Base-by-base conservation (phyloP, 2,113 vertebrate genomes). In the Pomatostomus ruficeps region DNA sequence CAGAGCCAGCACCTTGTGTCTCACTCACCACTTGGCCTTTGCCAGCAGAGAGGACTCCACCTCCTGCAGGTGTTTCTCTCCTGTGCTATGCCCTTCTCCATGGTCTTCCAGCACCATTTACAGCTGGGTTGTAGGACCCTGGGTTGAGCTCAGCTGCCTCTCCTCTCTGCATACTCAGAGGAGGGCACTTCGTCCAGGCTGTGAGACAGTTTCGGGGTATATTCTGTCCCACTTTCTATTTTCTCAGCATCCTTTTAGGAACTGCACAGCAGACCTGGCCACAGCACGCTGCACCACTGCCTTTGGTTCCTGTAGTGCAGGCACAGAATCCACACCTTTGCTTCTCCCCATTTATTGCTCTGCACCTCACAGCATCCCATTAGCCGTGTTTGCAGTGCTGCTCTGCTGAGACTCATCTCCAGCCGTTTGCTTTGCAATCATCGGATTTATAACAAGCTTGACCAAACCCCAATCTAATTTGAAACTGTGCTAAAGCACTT, bases 381-480 rank as follows among this genome's bases (percentile, higher is more conserved):
- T 77, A 94, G 82, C 82, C 0, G 1, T 45, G 75, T 70, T 85
- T 9, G 12, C 78, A 79, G 7, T 21, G 17, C 75, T 6, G 29
- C 62, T 92, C 91, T 90, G 6, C 91, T 51, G 91, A 90, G 95
- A 90, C 67, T 25, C 94, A 92, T 95, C 92, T 89, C 15, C 21
- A 94, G 92, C 85, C 59, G 40, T 80, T 90, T 80, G 71, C 82
- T 95, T 88, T 77, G 28, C 83, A 90, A 35, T 93, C 94, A 96
- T 83, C 25, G 19, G 95, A 91, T 97, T 96, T 93, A 94, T 85
- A 96, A 90, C 95, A 95, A 92, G 95, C 91, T 90, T 96, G 96
- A 96, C 96, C 96, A 96, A 97, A 80, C 88, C 94, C 85, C 85
- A 95, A 97, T 95, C 95, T 94, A 95, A 96, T 97, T 94, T 95